Evolutionary conservation across 1,140 invertebrate genomes (phyloP), one percentile per base, ranked within the genome.

Genomic region (Sarcophaga peregrina): DNA sequence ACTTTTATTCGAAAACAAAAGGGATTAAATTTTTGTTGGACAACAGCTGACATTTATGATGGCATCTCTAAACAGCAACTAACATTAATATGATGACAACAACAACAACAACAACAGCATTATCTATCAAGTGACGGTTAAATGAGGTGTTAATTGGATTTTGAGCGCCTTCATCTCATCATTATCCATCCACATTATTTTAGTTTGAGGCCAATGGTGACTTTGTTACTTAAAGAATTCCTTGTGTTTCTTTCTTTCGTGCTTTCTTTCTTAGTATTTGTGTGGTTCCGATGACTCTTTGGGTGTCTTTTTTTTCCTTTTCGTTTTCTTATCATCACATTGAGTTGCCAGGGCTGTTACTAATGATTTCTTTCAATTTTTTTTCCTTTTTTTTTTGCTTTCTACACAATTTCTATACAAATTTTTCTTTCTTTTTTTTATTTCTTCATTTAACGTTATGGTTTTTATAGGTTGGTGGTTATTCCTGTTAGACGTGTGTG

Each of bases 91-190:
- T 25, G n/a, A 58, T 58, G 15, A 68, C 8, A 68, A 17, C 6
- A 68, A 25, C 17, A 68, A 68, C 62, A 25, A 20, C 62, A 68
- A 68, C 62, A 68, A 52, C 17, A 25, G 3, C 17, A 9, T 72
- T 72, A 72, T 25, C 75, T 78, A 78, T 78, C 75, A 50, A 78
- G 47, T 78, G 75, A 78, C 48, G 48, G 47, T 50, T 50, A 78
- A 78, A 78, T 50, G 75, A 78, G 75, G 75, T 78, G 75, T 25
- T 78, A 78, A 78, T 78, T 78, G 48, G 48, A 78, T 78, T 78
- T 78, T 68, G 62, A 68, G 62, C 62, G 62, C 62, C 62, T 68
- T 68, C 62, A 68, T 68, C 62, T 68, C 62, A 37, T 37, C 25
- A 68, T 68, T 68, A 68, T 68, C 62, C 17, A 68, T 68, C 62